phyloP scores from a whole-genome alignment of 2,797 vertebrate genomes.

The Apogon talboti region DNA sequence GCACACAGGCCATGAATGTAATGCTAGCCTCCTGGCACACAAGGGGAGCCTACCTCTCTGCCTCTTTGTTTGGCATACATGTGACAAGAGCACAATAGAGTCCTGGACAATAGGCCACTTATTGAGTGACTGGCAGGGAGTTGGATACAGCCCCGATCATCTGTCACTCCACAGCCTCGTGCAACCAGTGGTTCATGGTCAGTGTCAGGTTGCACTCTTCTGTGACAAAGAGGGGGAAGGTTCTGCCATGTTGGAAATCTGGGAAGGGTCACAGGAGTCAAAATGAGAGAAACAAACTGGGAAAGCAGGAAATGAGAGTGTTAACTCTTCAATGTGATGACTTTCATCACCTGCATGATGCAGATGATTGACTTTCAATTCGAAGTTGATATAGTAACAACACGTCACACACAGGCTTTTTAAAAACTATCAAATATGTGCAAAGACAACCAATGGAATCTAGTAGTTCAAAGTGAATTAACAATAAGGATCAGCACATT shows the following conservation, averaged over 20 bases:
- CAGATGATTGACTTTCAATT: no score
- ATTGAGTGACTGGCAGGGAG: constrained; percentile 76
- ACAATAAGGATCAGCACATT: neutral
- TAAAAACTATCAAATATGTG: constrained; percentile 12
- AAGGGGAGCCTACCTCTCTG: constrained; percentile 58
- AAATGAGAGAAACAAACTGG: constrained; percentile 17
- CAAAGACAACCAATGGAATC: constrained; percentile 12
- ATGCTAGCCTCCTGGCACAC: constrained; percentile 62
- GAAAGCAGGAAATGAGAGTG: neutral
- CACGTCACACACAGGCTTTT: neutral
- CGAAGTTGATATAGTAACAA: neutral
- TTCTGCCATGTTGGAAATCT: constrained; percentile 63
- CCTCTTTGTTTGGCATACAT: constrained; percentile 72
- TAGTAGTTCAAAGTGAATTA: constrained; percentile 29
- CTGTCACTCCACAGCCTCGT: constrained; percentile 66
- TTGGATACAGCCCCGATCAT: constrained; percentile 68
- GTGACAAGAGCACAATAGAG: constrained; percentile 75
- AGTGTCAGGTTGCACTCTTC: constrained; percentile 67
- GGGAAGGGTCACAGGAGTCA: constrained; percentile 56
- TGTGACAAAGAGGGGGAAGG: constrained; percentile 36
- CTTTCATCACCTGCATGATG: no score
- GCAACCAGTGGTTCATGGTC: constrained; percentile 47
- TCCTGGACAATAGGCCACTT: constrained; percentile 74
- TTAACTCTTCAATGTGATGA: neutral
- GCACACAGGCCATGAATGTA: constrained; percentile 68